Evolutionary conservation across 2,888 invertebrate genomes (phyloP).

Genomic region (Quadriops clusia): DNA sequence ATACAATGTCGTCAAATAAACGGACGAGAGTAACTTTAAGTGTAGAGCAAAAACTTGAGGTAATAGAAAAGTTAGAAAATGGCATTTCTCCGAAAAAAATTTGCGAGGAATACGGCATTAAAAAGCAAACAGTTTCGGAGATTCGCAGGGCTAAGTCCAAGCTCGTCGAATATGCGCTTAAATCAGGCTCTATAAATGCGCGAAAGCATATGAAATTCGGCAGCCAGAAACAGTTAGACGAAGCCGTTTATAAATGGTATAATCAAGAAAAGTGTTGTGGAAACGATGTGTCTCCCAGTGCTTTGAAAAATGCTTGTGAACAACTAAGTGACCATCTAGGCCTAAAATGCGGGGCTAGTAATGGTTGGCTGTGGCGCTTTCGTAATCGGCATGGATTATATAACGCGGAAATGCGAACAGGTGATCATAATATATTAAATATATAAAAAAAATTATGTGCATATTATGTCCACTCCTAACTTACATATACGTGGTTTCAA

Average conservation of each 20-base stretch:
- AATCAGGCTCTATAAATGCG: neutral
- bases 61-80: neutral
- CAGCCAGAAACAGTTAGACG: neutral
- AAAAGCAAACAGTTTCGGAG: conserved; percentile 1
- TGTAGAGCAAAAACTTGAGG: neutral
- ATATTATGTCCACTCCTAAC: too few relatives aligned
- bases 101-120: conserved; percentile 1
- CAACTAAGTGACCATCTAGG: too few relatives aligned
- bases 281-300: too few relatives aligned
- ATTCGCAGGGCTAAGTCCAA: neutral
- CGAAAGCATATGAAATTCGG: conserved; percentile 1
- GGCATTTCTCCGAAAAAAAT: neutral
- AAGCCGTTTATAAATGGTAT: conserved; percentile 1
- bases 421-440: too few relatives aligned
- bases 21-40: neutral
- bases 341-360: neutral
- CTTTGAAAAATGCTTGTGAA: too few relatives aligned
- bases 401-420: too few relatives aligned
- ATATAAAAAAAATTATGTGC: too few relatives aligned
- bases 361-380: neutral
- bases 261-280: neutral
- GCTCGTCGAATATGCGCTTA: neutral
- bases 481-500: too few relatives aligned
- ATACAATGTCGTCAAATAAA: too few relatives aligned
- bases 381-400: neutral